Percentiles rank a stretch among this genome's conserved stretches.
These are phyloP conservation scores for Apamea monoglypha DNA, from an alignment of 2,888 invertebrate species.

Conservation along the genomic window DNA sequence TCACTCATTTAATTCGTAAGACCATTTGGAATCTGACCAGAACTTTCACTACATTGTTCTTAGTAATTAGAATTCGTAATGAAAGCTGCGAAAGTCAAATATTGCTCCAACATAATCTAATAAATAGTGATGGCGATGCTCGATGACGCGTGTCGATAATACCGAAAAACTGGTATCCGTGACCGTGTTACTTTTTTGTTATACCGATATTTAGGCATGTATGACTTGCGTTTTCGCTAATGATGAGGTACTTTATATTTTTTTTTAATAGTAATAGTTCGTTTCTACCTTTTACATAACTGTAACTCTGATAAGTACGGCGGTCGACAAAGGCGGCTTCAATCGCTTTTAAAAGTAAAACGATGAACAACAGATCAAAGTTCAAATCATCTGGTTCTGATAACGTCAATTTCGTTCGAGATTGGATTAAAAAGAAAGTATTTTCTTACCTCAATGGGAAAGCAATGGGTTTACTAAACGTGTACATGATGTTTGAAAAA, in stretches of 20 bases:
- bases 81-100: conserved; percentile 65
- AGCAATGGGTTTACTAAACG: background rate
- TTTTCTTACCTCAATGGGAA: background rate
- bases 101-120: conserved; percentile 54
- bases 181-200: conserved; percentile 61
- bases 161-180: conserved; percentile 45
- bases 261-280: conserved; percentile 24
- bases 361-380: conserved; percentile 10
- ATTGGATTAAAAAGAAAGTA: conserved; percentile 13
- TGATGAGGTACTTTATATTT: conserved; percentile 35
- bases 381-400: conserved; percentile 5
- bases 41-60: conserved; percentile 78
- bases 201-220: conserved; percentile 43
- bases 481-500: background rate
- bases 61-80: conserved; percentile 70
- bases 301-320: conserved; percentile 23
- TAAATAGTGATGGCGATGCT: conserved; percentile 55
- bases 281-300: conserved; percentile 31
- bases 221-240: conserved; percentile 61
- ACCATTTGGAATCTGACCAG: conserved; percentile 46
- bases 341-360: conserved; percentile 16
- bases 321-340: conserved; percentile 1
- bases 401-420: conserved; percentile 2
- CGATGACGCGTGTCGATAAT: conserved; percentile 50
- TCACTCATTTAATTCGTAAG: conserved; percentile 55